Evolutionary conservation across 2,113 vertebrate genomes (phyloP).

Genomic region (Indri indri): DNA sequence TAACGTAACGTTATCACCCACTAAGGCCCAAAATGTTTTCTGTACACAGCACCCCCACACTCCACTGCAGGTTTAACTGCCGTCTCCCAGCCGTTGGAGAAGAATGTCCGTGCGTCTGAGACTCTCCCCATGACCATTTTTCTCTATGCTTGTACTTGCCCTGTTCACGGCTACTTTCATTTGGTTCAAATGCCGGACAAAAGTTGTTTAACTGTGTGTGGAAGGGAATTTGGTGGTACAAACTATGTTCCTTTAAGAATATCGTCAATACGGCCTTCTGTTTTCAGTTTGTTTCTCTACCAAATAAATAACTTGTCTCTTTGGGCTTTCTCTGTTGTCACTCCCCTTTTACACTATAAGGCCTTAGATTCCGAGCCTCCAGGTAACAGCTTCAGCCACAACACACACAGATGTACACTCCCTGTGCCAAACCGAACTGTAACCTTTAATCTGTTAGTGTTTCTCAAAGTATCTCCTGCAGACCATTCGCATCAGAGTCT

Average conservation of each 20-base stretch:
- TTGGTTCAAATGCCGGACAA: neutral
- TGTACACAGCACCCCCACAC: neutral
- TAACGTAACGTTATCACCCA: neutral
- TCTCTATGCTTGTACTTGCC: neutral
- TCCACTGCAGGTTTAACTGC: neutral
- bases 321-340: conserved; percentile 5
- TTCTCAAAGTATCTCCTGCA: neutral
- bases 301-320: neutral
- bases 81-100: neutral
- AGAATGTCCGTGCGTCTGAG: neutral
- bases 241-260: neutral
- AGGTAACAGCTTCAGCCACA: neutral
- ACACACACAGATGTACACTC: neutral
- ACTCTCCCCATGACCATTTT: neutral
- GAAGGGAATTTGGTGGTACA: neutral
- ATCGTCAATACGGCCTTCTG: neutral
- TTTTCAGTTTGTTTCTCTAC: neutral
- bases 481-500: neutral
- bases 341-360: neutral
- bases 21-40: neutral
- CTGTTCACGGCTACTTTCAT: neutral
- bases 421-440: neutral
- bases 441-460: neutral
- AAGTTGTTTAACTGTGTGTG: neutral
- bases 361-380: neutral